phyloP scores from a whole-genome alignment of 2,888 invertebrate species.

The Leptogaster cylindrica region DNA sequence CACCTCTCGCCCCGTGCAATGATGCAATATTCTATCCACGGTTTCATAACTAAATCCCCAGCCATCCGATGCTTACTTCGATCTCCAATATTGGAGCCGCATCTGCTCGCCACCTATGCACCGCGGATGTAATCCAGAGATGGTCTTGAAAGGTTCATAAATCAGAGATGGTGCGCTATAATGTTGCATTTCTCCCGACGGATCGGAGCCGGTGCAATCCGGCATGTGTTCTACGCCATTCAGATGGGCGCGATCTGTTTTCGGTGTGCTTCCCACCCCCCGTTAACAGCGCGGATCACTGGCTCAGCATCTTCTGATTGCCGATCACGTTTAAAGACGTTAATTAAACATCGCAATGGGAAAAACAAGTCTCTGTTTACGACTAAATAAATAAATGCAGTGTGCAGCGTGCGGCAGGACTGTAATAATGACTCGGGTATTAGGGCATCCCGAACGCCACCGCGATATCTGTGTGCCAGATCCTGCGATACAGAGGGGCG shows the following conservation, averaged over 20 bases:
- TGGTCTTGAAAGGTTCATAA: slow-evolving; percentile 14
- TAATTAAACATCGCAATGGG: slow-evolving; percentile 30
- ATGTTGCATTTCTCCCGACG: slow-evolving; percentile 24
- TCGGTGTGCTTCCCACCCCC: not conserved
- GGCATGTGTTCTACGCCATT: slow-evolving; percentile 25
- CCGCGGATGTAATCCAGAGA: not conserved
- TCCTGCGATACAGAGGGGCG: not conserved
- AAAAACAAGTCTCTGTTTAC: slow-evolving; percentile 30
- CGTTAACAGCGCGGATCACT: slow-evolving; percentile 4
- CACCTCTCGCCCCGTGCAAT: not conserved
- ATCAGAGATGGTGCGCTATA: slow-evolving; percentile 19
- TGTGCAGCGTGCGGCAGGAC: not conserved
- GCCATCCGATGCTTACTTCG: not conserved
- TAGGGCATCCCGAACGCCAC: not conserved
- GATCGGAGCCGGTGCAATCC: not conserved
- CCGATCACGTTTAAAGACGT: slow-evolving; percentile 26
- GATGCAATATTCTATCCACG: slow-evolving; percentile 8
- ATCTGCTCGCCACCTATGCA: not conserved
- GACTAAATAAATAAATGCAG: slow-evolving; percentile 30
- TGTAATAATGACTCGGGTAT: slow-evolving; percentile 17
- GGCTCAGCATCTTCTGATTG: slow-evolving; percentile 15
- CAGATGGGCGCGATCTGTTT: slow-evolving; percentile 18
- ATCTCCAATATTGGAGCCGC: not conserved
- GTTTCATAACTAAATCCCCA: slow-evolving; percentile 6
- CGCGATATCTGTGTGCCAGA: not conserved